A percentile compares a stretch with the other conserved stretches of the same genome.
Evolutionary conservation across 2,888 invertebrate genomes (phyloP).

Genomic region (Drosophila lacicola): DNA sequence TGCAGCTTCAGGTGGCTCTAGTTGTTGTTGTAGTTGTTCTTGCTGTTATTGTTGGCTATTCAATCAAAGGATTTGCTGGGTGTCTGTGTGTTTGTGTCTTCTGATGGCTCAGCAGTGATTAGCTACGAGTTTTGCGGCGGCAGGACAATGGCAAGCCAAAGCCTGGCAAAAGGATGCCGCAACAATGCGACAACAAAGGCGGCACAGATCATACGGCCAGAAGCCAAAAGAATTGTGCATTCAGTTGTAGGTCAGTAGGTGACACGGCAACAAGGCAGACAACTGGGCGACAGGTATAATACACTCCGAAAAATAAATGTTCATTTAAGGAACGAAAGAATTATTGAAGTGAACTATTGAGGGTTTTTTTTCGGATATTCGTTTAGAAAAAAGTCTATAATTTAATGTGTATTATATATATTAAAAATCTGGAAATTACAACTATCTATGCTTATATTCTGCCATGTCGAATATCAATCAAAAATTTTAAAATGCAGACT

Average conservation of each 20-base stretch:
- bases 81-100: constrained; percentile 7
- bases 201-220: constrained; percentile 57
- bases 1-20: constrained; percentile 40
- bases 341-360: too few relatives aligned
- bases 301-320: constrained; percentile 28
- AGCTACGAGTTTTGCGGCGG: constrained; percentile 48
- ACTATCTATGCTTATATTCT: too few relatives aligned
- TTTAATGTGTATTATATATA: too few relatives aligned
- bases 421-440: too few relatives aligned
- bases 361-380: too few relatives aligned
- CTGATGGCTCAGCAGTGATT: constrained; percentile 47
- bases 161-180: constrained; percentile 63
- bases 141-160: constrained; percentile 61
- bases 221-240: constrained; percentile 32
- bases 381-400: too few relatives aligned
- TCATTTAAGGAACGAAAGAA: neutral
- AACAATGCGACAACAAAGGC: constrained; percentile 59
- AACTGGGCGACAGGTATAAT: constrained; percentile 78
- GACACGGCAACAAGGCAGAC: constrained; percentile 57
- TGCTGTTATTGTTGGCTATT: constrained; percentile 44
- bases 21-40: constrained; percentile 5
- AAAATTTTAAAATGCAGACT: too few relatives aligned
- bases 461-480: too few relatives aligned
- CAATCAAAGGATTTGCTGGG: constrained; percentile 59
- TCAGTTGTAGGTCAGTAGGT: constrained; percentile 67